Base-by-base conservation (phyloP, 2,797 vertebrate genomes). In the Premnoplex brunnescens region DNA sequence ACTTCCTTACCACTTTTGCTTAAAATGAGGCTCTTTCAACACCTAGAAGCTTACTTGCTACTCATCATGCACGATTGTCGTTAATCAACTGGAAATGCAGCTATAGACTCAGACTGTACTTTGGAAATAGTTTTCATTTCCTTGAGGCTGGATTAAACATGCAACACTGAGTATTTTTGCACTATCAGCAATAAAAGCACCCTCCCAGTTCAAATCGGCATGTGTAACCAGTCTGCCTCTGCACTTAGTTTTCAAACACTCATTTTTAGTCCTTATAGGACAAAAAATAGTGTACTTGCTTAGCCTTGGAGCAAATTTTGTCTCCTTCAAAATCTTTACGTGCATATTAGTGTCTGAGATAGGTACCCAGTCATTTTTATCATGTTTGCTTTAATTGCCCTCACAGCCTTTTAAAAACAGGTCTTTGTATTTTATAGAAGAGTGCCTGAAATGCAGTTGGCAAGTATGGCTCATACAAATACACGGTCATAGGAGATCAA, bases 121-220 rank as follows among this genome's bases (percentile, higher is more conserved):
- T 79, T 46, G 46, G 51, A 91, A 89, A 83, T 22, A 77, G 75
- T 71, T 46, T 60, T 89, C 1, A 39, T 80, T 80, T 95, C 71
- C 75, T 87, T 76, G 41, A 91, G 43, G 44, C 44, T 49, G 91
- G 77, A 73, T 51, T 77, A 72, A 69, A 51, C 14, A 7, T 58
- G 66, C 43, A 37, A 77, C 22, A 86, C 14, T 17, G 52, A 68
- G 17, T 26, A 51, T 63, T 91, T 95, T 88, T 74, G n/a, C 36
- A 62, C 23, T 36, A 76, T 91, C 89, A 95, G 89, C 89, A 94
- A 68, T 58, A 90, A 93, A 94, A 91, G 21, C 14, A 58, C 55
- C 91, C 85, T 69, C 77, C 39, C 34, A 12, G 51, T 75, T 84
- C 59, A 91, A 34, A 30, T 82, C 71, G 85, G 24, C 39, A 10